phyloP scores from a whole-genome alignment of 35 echinoderm and acorn worm species.

The Apostichopus californicus region DNA sequence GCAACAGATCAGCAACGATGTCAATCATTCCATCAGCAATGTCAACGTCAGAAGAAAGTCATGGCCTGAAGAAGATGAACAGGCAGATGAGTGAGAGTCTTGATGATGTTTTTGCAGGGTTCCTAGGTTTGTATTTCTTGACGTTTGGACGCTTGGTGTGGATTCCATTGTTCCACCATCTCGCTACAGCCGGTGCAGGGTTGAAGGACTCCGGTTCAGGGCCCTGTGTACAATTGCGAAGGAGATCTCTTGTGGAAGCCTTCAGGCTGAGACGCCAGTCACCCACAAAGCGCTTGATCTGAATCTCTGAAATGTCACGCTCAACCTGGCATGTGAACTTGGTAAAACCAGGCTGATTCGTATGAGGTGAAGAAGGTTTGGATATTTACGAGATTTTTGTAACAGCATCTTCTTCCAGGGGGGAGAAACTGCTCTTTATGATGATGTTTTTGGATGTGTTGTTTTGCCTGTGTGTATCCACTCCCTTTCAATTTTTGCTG shows the following conservation, averaged over 20 bases:
- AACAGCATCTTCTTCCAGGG: conserved; percentile 47
- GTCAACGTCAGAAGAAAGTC: not conserved
- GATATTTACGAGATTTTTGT: conserved; percentile 42
- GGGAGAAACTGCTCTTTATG: not conserved
- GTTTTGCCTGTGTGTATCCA: conserved; percentile 28
- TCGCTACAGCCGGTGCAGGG: conserved; percentile 21
- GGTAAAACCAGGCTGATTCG: conserved; percentile 48
- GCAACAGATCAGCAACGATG: not conserved
- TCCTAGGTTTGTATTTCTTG: too few species aligned
- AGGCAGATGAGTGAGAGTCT: too few species aligned
- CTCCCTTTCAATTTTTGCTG: conserved; percentile 3
- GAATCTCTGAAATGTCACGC: conserved; percentile 39
- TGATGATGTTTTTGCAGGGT: too few species aligned
- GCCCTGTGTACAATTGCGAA: conserved; percentile 51
- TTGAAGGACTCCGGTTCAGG: conserved; percentile 51
- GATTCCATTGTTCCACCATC: conserved; percentile 38
- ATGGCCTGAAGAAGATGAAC: too few species aligned
- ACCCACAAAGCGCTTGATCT: conserved; percentile 55
- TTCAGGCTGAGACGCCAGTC: conserved; percentile 62
- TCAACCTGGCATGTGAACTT: conserved; percentile 34
- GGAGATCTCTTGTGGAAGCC: conserved; percentile 28
- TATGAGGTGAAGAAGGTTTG: conserved; percentile 50
- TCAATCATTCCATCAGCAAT: not conserved
- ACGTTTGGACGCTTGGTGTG: too few species aligned
- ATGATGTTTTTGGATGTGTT: conserved; percentile 5